Evolutionary conservation across 2,888 invertebrate species (phyloP), one percentile per base, ranked within the genome.

Genomic region (Andrena hattorfiana): DNA sequence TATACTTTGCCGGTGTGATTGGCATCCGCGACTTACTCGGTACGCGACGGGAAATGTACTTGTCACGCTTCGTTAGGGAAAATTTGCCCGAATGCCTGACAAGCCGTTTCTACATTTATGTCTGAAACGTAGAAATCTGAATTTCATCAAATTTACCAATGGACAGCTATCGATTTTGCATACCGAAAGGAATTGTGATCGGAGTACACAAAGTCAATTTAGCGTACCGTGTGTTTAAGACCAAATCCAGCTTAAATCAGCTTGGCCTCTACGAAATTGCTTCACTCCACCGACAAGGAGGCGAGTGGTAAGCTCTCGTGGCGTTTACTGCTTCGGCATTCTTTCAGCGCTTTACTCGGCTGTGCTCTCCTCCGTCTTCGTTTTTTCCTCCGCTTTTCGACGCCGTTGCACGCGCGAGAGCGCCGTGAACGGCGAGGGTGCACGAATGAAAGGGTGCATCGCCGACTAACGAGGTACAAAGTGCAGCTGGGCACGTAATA

Each of bases 401-500:
- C 20, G 71, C n/a, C 28, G 59, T 60, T 66, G 77, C 73, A 72
- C 60, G 64, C 73, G 77, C 49, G 48, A 81, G 63, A 81, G 78
- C 72, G 13, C 28, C 73, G 54, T 56, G 54, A 56, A 56, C 49
- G 32, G 30, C 16, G 54, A 63, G 49, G 64, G 64, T 51, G 73
- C 66, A 8, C 72, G 23, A 51, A 70, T 78, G 77, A 82, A 85
- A 86, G 71, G 72, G 51, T 63, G 85, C 85, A 82, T 82, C 79
- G 77, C 32, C 26, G 23, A 60, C 79, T 87, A 86, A 86, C 87
- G 82, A 87, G 82, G 71, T 73, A 72, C 81, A 86, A 86, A 86
- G 87, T 86, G 82, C 75, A 84, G 30, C 63, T 70, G 67, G 77
- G 63, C 72, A 81, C 64, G 84, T 82, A 81, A 79, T 87, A 85